Percentiles rank a stretch among this genome's conserved stretches.
These are phyloP conservation scores for Drosophila cognata DNA, from an alignment of 2,888 invertebrate genomes.

Conservation along the genomic window DNA sequence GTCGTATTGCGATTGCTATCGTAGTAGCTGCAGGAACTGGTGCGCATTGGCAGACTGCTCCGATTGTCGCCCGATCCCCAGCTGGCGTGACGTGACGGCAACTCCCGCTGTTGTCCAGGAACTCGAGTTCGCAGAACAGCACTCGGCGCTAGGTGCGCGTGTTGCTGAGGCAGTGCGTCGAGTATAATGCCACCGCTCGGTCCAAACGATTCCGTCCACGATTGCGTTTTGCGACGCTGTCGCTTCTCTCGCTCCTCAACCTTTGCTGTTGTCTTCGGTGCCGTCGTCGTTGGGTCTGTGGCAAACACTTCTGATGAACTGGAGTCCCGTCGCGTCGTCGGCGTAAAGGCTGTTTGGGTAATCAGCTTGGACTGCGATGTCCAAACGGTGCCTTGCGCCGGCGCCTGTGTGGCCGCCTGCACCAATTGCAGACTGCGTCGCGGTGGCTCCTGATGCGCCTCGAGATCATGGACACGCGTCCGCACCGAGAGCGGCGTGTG, in stretches of 20 bases:
- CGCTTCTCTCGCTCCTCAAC: constrained; percentile 86
- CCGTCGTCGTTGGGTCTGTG: constrained; percentile 82
- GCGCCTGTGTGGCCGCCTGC: constrained; percentile 34
- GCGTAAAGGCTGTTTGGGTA: constrained; percentile 80
- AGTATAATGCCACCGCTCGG: constrained; percentile 76
- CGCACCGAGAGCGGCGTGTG: constrained; percentile 87
- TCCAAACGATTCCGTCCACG: constrained; percentile 82
- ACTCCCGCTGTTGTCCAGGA: constrained; percentile 86
- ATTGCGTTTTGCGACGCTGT: constrained; percentile 82
- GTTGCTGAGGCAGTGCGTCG: constrained; percentile 52
- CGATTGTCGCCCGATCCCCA: constrained; percentile 92
- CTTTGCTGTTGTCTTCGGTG: constrained; percentile 79
- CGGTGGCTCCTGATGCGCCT: constrained; percentile 85
- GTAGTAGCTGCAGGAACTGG: constrained; percentile 90
- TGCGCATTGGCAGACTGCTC: constrained; percentile 88
- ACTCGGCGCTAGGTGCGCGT: constrained; percentile 30
- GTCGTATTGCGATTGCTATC: constrained; percentile 86
- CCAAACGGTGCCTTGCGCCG: constrained; percentile 81
- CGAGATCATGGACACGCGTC: constrained; percentile 90
- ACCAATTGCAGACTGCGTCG: constrained; percentile 44
- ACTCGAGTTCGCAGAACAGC: constrained; percentile 77
- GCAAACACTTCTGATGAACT: constrained; percentile 88
- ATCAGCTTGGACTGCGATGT: constrained; percentile 84
- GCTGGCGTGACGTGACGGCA: constrained; percentile 91
- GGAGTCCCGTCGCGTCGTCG: constrained; percentile 64